These are phyloP conservation scores for Dunckerocampus dactyliophorus DNA, from an alignment of 2,113 vertebrate genomes.

Conservation along the genomic window DNA sequence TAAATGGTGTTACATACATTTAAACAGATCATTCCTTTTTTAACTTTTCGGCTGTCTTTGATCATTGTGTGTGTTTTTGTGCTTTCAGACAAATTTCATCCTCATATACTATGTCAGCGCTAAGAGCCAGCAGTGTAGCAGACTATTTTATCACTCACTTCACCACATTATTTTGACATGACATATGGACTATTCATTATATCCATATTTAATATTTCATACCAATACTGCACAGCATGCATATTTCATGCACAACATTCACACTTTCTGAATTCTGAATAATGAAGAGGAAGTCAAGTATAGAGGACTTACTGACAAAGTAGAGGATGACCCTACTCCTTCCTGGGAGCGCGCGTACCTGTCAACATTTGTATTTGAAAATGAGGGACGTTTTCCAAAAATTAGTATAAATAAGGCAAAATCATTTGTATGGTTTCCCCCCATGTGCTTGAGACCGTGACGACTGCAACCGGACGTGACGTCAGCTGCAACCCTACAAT, in stretches of 20 bases:
- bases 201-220: slow-evolving; percentile 40
- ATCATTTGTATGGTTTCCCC: no score
- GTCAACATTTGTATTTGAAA: no score
- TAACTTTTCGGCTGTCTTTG: neutral
- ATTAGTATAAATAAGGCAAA: no score
- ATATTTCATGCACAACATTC: slow-evolving; percentile 39
- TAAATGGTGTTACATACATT: neutral
- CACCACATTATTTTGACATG: slow-evolving; percentile 23
- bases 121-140: slow-evolving; percentile 9
- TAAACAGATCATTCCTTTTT: neutral
- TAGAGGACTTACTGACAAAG: slow-evolving; percentile 19
- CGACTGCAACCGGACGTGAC: no score
- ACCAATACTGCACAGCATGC: slow-evolving; percentile 17
- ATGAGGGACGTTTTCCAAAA: no score
- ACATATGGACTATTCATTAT: slow-evolving; percentile 33
- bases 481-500: no score
- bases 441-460: no score
- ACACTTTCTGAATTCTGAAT: slow-evolving; percentile 9
- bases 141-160: slow-evolving; percentile 21
- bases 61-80: neutral
- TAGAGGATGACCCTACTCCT: slow-evolving; percentile 24
- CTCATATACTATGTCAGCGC: slow-evolving; percentile 1
- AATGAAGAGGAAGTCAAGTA: slow-evolving; percentile 13
- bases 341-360: neutral
- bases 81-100: neutral